Evolutionary conservation across 2,113 vertebrate species (phyloP).

Genomic region (Syngnathus typhle): DNA sequence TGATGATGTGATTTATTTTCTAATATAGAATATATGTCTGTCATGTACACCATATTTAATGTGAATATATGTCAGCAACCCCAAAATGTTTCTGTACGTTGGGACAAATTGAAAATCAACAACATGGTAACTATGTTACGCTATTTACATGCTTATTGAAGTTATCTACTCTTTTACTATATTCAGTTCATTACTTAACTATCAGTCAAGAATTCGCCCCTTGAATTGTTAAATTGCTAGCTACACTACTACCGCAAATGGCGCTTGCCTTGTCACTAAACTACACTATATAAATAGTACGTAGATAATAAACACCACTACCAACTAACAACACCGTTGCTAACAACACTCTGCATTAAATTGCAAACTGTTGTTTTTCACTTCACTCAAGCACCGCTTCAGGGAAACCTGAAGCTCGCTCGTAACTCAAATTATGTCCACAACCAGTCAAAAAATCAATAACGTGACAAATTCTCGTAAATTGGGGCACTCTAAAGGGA

Average conservation of each 20-base stretch:
- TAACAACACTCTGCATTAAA: neutral
- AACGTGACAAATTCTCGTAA: neutral
- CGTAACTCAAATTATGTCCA: neutral
- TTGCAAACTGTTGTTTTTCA: neutral
- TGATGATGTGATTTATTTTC: too few species aligned
- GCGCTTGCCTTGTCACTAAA: neutral
- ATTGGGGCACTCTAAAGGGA: slow-evolving; percentile 1
- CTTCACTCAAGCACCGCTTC: neutral
- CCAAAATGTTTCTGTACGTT: too few species aligned
- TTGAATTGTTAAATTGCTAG: neutral
- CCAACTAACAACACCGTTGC: neutral
- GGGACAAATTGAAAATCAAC: neutral
- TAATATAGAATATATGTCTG: too few species aligned
- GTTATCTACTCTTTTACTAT: neutral
- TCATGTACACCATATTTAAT: too few species aligned
- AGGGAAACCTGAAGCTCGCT: neutral
- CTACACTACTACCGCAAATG: neutral
- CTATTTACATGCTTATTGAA: neutral
- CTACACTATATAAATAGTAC: neutral
- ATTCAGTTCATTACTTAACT: neutral
- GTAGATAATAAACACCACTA: neutral
- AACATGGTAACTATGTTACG: neutral
- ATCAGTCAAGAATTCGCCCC: too few species aligned
- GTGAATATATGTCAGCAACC: too few species aligned
- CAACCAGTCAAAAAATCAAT: neutral